A percentile compares a stretch with the other conserved stretches of the same genome.
Conservation (phyloP, 2,888 invertebrate genomes). For the Epirrhoe alternata region DNA sequence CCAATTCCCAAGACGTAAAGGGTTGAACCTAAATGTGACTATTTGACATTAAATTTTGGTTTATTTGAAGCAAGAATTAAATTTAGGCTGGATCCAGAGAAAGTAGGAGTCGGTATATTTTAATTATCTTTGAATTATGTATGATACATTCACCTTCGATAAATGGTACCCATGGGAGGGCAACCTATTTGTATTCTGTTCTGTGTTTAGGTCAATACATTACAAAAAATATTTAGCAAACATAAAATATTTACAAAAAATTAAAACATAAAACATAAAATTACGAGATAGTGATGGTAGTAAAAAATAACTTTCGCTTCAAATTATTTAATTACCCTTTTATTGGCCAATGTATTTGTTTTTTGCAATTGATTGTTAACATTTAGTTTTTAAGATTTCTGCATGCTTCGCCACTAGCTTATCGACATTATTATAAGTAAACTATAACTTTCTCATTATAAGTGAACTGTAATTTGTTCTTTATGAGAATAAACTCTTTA, state of each 20-base stretch:
- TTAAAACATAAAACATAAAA: not conserved
- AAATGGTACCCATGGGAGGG: not conserved
- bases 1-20: not conserved
- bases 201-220: not conserved
- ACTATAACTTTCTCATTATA: too few species aligned
- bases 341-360: too few species aligned
- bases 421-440: too few species aligned
- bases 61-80: not conserved
- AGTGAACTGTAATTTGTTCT: too few species aligned
- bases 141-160: not conserved
- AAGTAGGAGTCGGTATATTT: constrained; percentile 34
- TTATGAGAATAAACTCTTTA: too few species aligned
- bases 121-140: constrained; percentile 26
- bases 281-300: too few species aligned
- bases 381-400: too few species aligned
- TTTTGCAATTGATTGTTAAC: too few species aligned
- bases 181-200: not conserved
- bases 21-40: not conserved
- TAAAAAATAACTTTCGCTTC: too few species aligned
- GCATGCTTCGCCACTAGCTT: too few species aligned
- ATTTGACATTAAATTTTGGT: not conserved
- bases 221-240: not conserved
- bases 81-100: not conserved
- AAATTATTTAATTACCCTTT: too few species aligned
- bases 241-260: not conserved